Evolutionary conservation across 92 coral and sea anemone species (phyloP).

Genomic region (Umimayanthus kanabou): DNA sequence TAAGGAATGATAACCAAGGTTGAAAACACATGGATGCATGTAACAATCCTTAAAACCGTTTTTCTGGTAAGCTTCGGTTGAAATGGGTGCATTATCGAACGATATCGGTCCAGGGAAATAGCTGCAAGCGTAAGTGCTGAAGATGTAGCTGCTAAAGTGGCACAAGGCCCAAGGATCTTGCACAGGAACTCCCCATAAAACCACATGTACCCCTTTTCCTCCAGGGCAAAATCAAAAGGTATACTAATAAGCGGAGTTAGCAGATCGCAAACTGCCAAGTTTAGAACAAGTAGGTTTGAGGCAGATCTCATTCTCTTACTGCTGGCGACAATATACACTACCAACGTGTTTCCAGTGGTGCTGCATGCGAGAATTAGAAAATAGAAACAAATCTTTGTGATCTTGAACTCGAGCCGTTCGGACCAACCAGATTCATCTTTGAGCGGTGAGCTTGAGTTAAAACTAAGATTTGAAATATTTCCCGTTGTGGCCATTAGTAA

Average conservation of each 20-base stretch:
- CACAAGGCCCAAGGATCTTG: slow-evolving; percentile 44
- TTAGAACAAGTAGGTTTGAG: slow-evolving; percentile 58
- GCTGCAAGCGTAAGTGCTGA: slow-evolving; percentile 65
- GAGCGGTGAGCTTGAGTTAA: not conserved
- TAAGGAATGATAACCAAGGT: slow-evolving; percentile 48
- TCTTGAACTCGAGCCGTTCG: slow-evolving; percentile 36
- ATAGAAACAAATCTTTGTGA: slow-evolving; percentile 39
- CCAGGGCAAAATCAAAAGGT: slow-evolving; percentile 58
- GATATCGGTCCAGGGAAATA: slow-evolving; percentile 68
- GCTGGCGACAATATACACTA: slow-evolving; percentile 47
- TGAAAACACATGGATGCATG: slow-evolving; percentile 45
- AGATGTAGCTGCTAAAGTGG: slow-evolving; percentile 55
- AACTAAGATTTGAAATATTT: not conserved
- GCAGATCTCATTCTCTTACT: slow-evolving; percentile 41
- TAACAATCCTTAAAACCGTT: slow-evolving; percentile 41
- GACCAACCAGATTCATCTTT: too few species aligned
- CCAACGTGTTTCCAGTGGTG: slow-evolving; percentile 56
- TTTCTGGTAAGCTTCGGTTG: slow-evolving; percentile 48
- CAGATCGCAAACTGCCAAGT: slow-evolving; percentile 71
- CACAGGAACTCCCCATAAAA: slow-evolving; percentile 50
- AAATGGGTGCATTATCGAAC: slow-evolving; percentile 70
- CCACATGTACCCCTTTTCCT: slow-evolving; percentile 44
- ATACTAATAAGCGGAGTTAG: slow-evolving; percentile 68
- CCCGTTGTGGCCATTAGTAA: not conserved
- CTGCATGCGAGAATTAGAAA: slow-evolving; percentile 44